Base-by-base conservation (phyloP, 2,888 invertebrate species). In the Malacosoma neustria region DNA sequence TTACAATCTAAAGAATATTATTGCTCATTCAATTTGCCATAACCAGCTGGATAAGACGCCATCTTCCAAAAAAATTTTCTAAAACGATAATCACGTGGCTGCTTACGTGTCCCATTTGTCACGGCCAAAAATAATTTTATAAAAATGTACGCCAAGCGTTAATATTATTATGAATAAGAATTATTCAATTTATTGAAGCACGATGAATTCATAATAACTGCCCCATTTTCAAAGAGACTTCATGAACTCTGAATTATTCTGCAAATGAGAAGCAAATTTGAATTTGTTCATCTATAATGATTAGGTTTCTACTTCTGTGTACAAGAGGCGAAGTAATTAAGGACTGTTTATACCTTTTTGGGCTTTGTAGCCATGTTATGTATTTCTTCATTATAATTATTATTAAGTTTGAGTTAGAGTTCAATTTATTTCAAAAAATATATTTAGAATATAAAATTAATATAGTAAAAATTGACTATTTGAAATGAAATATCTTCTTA, bases 141-240 rank as follows among this genome's bases (percentile, higher is more conserved):
- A 5, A 22, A 22, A 22, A 22, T 22, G 22, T 22, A 22, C 22
- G 22, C 5, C 22, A 22, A 2, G 22, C 22, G 5, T 22, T 22
- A 22, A 22, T 9, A 22, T 22, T 22, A 22, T 22, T 13, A 13
- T 32, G 13, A 13, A 9, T 32, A 4, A 3, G 13, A 32, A 5
- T 22, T 22, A 22, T 6, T 22, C 2, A 22, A 22, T 22, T 3
- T 29, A 22, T 5, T 9, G 22, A 22, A 22, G 11, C 11, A 13
- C 5, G 4, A 9, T 11, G 4, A 12, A 9, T 29, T 9, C 15
- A 37, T 39, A 5, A 22, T 14, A 14, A 6, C 11, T 30, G 50
- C 61, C 9, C 9, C 22, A 22, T 22, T 22, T 22, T 22, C 22
- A 22, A 22, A 22, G 2, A 22, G 22, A 22, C 22, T 22, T 22